These are phyloP conservation scores for Diacarnus erythraeanus DNA, from an alignment of 37 sponge, comb jelly and placozoan species.

Conservation along the genomic window DNA sequence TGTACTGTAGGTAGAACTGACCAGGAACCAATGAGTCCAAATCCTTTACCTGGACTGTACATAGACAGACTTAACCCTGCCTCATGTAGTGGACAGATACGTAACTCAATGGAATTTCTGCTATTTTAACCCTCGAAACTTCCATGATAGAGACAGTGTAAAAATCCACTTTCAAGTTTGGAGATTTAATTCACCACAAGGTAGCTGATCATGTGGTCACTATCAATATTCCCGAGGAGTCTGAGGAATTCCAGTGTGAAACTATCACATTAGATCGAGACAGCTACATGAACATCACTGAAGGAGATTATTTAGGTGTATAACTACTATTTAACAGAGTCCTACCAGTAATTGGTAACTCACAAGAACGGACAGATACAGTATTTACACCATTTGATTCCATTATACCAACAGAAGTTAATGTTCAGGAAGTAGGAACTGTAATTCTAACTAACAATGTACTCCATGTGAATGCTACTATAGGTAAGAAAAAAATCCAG, in stretches of 20 bases:
- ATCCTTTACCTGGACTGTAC: background rate
- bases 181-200: background rate
- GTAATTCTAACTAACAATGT: background rate
- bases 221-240: background rate
- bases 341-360: background rate
- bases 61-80: background rate
- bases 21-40: background rate
- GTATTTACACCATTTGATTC: too few species aligned
- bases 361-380: too few species aligned
- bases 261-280: background rate
- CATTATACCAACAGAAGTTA: too few species aligned
- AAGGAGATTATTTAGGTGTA: background rate
- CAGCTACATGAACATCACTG: too few species aligned
- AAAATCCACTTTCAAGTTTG: background rate
- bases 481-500: too few species aligned
- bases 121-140: background rate
- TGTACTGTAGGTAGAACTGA: too few species aligned
- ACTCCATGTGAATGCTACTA: background rate
- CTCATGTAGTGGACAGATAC: conserved; percentile 7
- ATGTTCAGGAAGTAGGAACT: background rate
- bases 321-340: background rate
- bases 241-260: background rate
- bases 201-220: background rate
- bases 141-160: background rate
- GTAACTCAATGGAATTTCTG: background rate